Evolutionary conservation across 2,888 invertebrate species (phyloP), one percentile per base, ranked within the genome.

Genomic region (Microctonus brassicae): DNA sequence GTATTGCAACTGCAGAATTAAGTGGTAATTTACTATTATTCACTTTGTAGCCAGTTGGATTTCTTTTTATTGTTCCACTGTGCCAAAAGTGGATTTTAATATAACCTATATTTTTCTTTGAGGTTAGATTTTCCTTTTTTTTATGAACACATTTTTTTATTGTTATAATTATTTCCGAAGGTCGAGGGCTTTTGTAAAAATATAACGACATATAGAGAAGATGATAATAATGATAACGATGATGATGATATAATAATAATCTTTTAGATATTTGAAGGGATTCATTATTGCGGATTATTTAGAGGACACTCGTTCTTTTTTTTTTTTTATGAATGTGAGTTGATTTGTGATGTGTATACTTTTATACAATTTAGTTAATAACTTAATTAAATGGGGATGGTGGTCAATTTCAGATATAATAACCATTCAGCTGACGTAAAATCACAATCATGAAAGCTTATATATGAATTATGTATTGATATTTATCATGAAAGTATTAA

Each of bases 21-120:
- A 36, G 42, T 26, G 17, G 24, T 60, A 57, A 70, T 75, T 73
- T 69, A 64, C 72, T 69, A 64, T 72, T 72, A 72, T 76, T 60
- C 47, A 61, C 9, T 22, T 61, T 36, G 22, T 34, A 34, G 13
- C 36, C 36, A 36, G 34, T 36, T 61, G 22, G 22, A 20, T 17
- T 36, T 36, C 36, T 61, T 61, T 61, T 61, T 36, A 61, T 61
- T 34, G 22, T 1, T 10, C 39, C 6, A 61, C 11, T 36, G 22
- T 17, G 6, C 4, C 11, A 9, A 34, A 34, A 17, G 20, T 60
- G 36, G 34, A 22, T 36, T 36, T 61, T 20, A 11, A 10, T 22
- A 20, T 22, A 7, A 22, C 34, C 9, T 22, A n/a, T n/a, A n/a
- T n/a, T n/a, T n/a, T n/a, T n/a, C n/a, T n/a, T n/a, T n/a, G n/a